Base-by-base conservation (phyloP, 2,797 vertebrate genomes). In the Leptatherina wallacei region DNA sequence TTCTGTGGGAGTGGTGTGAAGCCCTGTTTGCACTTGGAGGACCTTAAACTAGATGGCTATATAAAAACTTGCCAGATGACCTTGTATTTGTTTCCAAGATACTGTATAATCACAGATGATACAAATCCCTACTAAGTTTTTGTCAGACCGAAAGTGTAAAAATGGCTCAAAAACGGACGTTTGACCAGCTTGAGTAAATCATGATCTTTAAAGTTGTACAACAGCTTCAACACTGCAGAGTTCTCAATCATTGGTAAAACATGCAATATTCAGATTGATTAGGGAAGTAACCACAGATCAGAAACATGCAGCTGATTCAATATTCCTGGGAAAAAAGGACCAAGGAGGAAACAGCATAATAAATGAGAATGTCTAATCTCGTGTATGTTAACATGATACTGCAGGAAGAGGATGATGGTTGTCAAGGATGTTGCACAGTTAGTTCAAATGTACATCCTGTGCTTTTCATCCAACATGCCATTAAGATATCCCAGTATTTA, bases 21-120 rank as follows among this genome's bases (percentile, higher is more conserved):
- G 29, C 40, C 38, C 35, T 94, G 69, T 95, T 94, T 93, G 83
- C 88, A 75, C 75, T 85, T 90, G 92, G 91, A 92, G 90, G 85
- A 78, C 76, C 71, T 80, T 49, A 29, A 36, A 30, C 3, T 64
- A 16, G 61, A 52, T 30, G 16, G 20, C 2, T 73, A 18, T 78
- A 51, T 55, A 35, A 67, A 29, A 47, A 40, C 32, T 18, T 55
- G 40, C 18, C 35, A 72, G 64, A 36, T 33, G 44, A 72, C 2
- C n/a, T 60, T 38, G 1, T 47, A 6, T 68, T 64, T 58, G 10
- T 69, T 55, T 68, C 16, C 3, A 64, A 66, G 22, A 33, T 27
- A 27, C 24, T 27, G 24, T 47, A 14, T 35, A 38, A 20, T 32
- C 24, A 57, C 5, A n/a, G n/a, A 55, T 56, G 5, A 30, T 38